Conservation (phyloP, 2,113 vertebrate species). For the Halcyon senegalensis region DNA sequence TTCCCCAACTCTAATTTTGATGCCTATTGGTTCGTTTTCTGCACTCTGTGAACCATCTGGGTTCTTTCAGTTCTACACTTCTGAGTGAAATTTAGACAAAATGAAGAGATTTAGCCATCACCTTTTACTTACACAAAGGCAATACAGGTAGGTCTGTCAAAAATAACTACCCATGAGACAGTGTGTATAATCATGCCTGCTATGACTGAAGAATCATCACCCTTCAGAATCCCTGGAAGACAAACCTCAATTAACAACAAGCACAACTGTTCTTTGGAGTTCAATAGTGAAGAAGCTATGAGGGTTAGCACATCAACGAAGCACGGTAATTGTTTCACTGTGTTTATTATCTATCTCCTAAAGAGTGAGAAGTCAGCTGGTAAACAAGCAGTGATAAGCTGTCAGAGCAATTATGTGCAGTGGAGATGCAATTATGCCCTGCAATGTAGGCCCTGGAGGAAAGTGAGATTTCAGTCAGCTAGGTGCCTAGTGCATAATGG, state of each 20-base stretch:
- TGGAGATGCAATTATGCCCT: not conserved
- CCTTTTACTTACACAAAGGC: not conserved
- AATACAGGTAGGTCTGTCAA: not conserved
- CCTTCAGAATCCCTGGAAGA: not conserved
- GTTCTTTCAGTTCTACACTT: not conserved
- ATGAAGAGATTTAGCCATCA: not conserved
- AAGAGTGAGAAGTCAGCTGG: not conserved
- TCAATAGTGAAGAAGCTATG: not conserved
- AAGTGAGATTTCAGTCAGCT: not conserved
- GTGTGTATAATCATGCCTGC: not conserved
- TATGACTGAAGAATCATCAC: not conserved
- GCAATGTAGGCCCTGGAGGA: not conserved
- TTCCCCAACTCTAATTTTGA: not conserved
- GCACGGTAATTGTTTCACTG: not conserved
- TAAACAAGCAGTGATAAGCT: not conserved
- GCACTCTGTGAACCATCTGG: not conserved
- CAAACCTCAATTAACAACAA: not conserved
- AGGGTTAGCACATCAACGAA: not conserved
- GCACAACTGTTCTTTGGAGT: not conserved
- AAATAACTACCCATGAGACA: not conserved
- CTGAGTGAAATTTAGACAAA: not conserved
- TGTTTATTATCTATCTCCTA: not conserved
- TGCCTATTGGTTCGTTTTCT: not conserved
- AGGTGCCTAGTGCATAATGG: fast-evolving
- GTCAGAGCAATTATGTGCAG: not conserved